Evolutionary conservation across 2,797 vertebrate genomes (phyloP).

Genomic region (Helostoma temminkii): DNA sequence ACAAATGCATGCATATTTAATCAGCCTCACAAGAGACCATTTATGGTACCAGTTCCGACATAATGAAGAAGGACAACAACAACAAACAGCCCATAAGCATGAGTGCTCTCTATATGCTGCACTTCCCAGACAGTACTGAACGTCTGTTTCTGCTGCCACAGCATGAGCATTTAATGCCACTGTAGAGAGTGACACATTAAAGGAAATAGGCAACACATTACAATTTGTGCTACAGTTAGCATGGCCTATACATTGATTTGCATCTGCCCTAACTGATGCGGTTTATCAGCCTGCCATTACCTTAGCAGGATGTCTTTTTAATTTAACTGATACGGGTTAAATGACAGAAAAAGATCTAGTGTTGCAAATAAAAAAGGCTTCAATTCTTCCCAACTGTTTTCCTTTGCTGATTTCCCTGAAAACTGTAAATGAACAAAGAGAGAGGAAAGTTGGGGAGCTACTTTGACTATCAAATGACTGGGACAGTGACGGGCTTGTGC

Average conservation of each 20-base stretch:
- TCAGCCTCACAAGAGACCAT: too few species aligned
- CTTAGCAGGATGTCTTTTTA: not conserved
- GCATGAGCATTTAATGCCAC: not conserved
- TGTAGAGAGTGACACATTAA: not conserved
- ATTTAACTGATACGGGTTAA: conserved; percentile 12
- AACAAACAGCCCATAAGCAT: not conserved
- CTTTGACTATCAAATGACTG: conserved; percentile 86
- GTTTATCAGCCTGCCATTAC: not conserved
- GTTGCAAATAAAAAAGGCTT: conserved; percentile 30
- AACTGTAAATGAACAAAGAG: conserved; percentile 83
- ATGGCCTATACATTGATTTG: conserved; percentile 42
- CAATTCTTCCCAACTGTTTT: conserved; percentile 62
- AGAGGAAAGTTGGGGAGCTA: conserved; percentile 73
- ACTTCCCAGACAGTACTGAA: too few species aligned
- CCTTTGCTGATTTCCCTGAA: conserved; percentile 82
- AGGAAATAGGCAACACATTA: not conserved
- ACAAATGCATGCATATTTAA: too few species aligned
- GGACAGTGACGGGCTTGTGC: conserved; percentile 73
- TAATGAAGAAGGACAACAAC: too few species aligned
- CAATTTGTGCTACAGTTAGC: not conserved
- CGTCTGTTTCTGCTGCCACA: not conserved
- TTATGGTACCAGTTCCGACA: too few species aligned
- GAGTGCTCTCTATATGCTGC: not conserved
- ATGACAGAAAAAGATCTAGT: conserved; percentile 11
- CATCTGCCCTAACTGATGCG: conserved; percentile 51